A percentile compares a stretch with the other conserved stretches of the same genome.
These are phyloP conservation scores for Furnarius figulus DNA, from an alignment of 2,113 vertebrate genomes.

Conservation along the genomic window DNA sequence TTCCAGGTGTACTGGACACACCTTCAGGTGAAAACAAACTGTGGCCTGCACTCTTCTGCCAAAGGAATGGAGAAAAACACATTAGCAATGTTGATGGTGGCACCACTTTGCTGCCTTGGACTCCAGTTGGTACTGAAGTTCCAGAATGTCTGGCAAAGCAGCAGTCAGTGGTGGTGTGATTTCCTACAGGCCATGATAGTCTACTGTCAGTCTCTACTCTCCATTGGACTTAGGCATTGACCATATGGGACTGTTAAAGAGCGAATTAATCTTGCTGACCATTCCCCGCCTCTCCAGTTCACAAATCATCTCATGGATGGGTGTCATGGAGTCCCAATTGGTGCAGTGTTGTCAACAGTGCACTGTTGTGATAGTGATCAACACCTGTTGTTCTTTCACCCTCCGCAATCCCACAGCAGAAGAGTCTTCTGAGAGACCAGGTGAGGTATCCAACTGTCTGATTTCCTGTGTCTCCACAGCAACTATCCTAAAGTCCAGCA, in stretches of 20 bases:
- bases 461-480: neutral
- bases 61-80: neutral
- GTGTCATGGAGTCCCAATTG: neutral
- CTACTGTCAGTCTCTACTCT: neutral
- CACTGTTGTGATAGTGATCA: neutral
- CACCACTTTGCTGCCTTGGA: neutral
- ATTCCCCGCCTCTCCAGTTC: neutral
- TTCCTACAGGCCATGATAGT: neutral
- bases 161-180: neutral
- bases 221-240: neutral
- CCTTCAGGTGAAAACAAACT: neutral
- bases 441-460: neutral
- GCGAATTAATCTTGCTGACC: neutral
- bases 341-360: neutral
- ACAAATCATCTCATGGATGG: neutral
- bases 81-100: too few species aligned
- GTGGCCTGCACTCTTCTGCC: neutral
- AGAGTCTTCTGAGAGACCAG: neutral
- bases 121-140: neutral
- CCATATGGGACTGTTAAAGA: neutral
- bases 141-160: accelerated
- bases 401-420: neutral
- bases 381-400: neutral
- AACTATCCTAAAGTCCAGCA: too few species aligned
- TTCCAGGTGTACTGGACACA: neutral